Base-by-base conservation (phyloP, 1,140 invertebrate species). In the Caenorhabditis remanei region DNA sequence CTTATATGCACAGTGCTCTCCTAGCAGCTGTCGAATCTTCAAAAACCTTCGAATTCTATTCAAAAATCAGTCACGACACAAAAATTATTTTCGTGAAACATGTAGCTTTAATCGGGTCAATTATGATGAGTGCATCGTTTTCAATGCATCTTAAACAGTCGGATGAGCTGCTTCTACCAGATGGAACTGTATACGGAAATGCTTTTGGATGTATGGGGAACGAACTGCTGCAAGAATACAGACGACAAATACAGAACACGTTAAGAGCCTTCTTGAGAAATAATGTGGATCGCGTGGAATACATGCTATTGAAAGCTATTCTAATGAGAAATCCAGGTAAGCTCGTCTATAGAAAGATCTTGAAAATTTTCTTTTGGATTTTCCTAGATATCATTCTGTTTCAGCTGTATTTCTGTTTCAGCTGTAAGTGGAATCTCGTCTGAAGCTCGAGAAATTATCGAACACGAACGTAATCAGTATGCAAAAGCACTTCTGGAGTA, bases 71-170 rank as follows among this genome's bases (percentile, higher is more conserved):
- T 19, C 13, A 71, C 19, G 65, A 71, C 4, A 21, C 40, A 1
- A 43, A 46, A 71, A 71, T 46, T 40, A 71, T 71, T n/a, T 46
- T 71, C 2, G 19, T 71, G 13, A 71, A 46, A 46, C 65, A 71
- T 4, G 65, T 71, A 1, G 21, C 65, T 32, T n/a, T 71, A 43
- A 71, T 71, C 46, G 65, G 65, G 19, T 71, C 65, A 43, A 71
- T 43, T 43, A 71, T 71, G 65, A 71, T 71, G 65, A 71, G 65
- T 71, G 65, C 65, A 14, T 71, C 65, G 16, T 71, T 71, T 19
- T 71, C 65, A 46, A 71, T 71, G 65, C 65, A 71, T 46, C 65
- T 9, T 4, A 71, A n/a, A 43, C 46, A 71, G 19, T 71, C 65
- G 8, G 65, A 71, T 71, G 65, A 32, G 19, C 19, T 71, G 9